Base-by-base conservation (phyloP, 1,140 invertebrate species). In the Glossosoma conforme region DNA sequence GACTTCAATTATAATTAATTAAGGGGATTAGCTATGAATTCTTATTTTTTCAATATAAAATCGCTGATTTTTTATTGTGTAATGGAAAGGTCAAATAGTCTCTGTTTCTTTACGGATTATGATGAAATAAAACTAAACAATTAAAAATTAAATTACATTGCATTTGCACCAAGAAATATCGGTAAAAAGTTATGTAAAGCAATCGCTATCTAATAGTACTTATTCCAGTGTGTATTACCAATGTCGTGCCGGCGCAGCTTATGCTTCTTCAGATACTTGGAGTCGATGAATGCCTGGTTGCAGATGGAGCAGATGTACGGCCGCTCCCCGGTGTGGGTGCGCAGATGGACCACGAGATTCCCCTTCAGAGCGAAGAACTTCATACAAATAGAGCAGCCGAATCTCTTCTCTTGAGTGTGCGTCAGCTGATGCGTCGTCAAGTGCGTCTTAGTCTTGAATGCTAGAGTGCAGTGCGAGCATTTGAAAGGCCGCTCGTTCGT, bases 251-350 rank as follows among this genome's bases (percentile, higher is more conserved):
- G 69, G 50, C 70, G 68, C 52, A 69, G 56, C 47, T 73, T 75
- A 43, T 75, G 72, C 25, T 75, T 75, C 37, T 74, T 75, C 28
- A 75, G 61, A 62, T 75, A 75, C 59, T 75, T 75, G 1, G 72
- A 75, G 48, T 75, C 72, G 51, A 75, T 75, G 40, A 71, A 75
- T 1, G 71, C 69, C 52, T 81, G 76, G 4, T 74, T 75, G 64
- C 83, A 85, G n/a, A 81, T 64, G 24, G 75, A 70, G 59, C 83
- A 85, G 10, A 76, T 70, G 65, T 80, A 83, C 0, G 82, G 82
- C 4, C 79, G 54, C 60, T 84, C 82, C 0, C 81, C 76, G 0
- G 77, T 78, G 44, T 80, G 77, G 1, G 72, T 74, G 14, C 74
- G 44, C 46, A 76, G 59, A 61, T 76, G 74, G 1, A 73, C 68